Base-by-base conservation (phyloP, 2,113 vertebrate species). In the Andinoacara biseriatus region DNA sequence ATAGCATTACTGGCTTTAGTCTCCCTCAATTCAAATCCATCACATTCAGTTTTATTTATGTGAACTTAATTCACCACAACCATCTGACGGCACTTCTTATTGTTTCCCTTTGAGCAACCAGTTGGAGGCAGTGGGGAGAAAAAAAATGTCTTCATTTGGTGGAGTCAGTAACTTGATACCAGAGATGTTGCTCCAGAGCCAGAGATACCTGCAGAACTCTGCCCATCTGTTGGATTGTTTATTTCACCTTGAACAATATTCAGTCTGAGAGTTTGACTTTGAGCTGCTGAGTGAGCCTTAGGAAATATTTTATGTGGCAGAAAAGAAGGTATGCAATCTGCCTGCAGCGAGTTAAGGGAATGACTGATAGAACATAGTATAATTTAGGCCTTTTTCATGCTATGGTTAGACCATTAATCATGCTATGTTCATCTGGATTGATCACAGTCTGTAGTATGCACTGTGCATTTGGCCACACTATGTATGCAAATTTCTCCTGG, bases 11-110 rank as follows among this genome's bases (percentile, higher is more conserved):
- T 18, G 58, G 63, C 2, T 74, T 74, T 72, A 65, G 43, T 76
- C 77, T 20, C 58, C n/a, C 15, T 54, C 52, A 17, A 20, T 31
- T 0, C 43, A 69, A 52, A 46, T 69, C 43, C 20, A 14, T 52
- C 20, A 20, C 65, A 52, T 20, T 31, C 0, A 69, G 0, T 69
- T 69, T 31, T 0, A 0, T 31, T 43, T 31, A 69, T 13, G 49
- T 69, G 1, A 69, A 69, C 24, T 69, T 11, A 69, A 20, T 49
- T 6, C 46, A 49, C 46, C 49, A 69, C 65, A 69, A 31, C 52
- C 10, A 8, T 5, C 24, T 52, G 15, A 24, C 6, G 2, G 65
- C 26, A 0, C 65, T 49, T 69, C 24, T 7, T 10, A 69, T 69
- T 69, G 46, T 26, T 26, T 69, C 18, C 43, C 24, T 69, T 49